A percentile compares a stretch with the other conserved stretches of the same genome.
These are phyloP conservation scores for Corvus moneduloides DNA, from an alignment of 2,113 vertebrate genomes.

Conservation along the genomic window DNA sequence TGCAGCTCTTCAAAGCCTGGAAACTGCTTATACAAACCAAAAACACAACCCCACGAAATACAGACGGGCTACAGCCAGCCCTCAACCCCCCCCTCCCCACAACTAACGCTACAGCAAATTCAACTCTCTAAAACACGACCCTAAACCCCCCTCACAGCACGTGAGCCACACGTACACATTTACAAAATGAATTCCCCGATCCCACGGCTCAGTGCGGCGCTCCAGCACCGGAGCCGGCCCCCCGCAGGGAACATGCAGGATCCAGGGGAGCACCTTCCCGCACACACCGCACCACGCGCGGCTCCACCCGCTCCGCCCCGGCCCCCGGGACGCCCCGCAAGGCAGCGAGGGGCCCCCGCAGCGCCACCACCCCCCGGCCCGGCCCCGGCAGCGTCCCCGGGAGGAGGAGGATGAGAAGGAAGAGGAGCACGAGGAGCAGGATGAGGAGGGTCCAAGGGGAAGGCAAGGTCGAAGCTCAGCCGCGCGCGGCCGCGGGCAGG, in stretches of 20 bases:
- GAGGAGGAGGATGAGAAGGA: background rate
- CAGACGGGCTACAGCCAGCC: background rate
- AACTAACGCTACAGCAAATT: background rate
- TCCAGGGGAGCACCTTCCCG: background rate
- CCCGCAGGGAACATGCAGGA: background rate
- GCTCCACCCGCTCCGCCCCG: background rate
- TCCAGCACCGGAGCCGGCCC: background rate
- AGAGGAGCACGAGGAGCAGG: background rate
- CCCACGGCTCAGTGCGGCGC: background rate
- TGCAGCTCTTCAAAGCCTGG: background rate
- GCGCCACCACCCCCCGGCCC: background rate
- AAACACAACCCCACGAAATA: background rate
- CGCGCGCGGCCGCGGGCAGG: background rate
- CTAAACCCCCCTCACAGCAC: background rate
- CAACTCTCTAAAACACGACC: background rate
- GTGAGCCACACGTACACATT: background rate
- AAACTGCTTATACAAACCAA: background rate
- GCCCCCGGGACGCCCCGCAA: background rate
- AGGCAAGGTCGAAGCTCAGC: conserved; percentile 14
- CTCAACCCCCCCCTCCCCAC: background rate
- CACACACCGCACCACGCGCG: background rate
- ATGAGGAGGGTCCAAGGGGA: background rate
- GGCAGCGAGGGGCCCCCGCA: background rate
- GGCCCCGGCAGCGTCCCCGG: background rate
- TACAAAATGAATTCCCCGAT: background rate